A percentile compares a stretch with the other conserved stretches of the same genome.
These are phyloP conservation scores for Macaria liturata DNA, from an alignment of 2,888 invertebrate species.

Conservation along the genomic window DNA sequence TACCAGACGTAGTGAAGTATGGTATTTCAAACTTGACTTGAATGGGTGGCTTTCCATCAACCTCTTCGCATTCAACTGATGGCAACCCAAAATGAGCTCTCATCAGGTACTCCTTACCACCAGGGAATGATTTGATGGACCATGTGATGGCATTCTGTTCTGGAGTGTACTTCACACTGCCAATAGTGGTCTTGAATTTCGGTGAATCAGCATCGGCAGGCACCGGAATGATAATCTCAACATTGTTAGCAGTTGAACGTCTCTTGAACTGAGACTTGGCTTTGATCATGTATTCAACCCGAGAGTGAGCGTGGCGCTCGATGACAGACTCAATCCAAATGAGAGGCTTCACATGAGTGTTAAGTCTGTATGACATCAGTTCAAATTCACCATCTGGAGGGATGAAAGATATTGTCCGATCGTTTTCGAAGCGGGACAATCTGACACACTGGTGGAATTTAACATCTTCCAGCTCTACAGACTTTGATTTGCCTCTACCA, in stretches of 20 bases:
- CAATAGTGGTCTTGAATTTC: slow-evolving; percentile 98
- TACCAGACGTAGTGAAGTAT: slow-evolving; percentile 99
- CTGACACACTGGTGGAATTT: slow-evolving; percentile 99
- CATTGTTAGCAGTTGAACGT: slow-evolving; percentile 98
- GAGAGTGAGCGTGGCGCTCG: slow-evolving; percentile 97
- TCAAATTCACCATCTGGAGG: slow-evolving; percentile 99
- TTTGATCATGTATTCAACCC: slow-evolving; percentile 99
- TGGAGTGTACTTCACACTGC: slow-evolving; percentile 98
- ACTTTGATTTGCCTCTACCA: slow-evolving; percentile 98
- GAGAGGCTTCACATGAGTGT: slow-evolving; percentile 98
- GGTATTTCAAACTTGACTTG: slow-evolving; percentile 99
- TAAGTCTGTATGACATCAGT: slow-evolving; percentile 98
- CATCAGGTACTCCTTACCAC: slow-evolving; percentile 99
- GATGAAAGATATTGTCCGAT: slow-evolving; percentile 98
- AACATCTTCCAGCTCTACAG: slow-evolving; percentile 98
- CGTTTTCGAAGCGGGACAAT: slow-evolving; percentile 98
- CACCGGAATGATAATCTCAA: slow-evolving; percentile 98
- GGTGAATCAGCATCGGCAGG: slow-evolving; percentile 99
- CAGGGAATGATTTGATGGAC: slow-evolving; percentile 98
- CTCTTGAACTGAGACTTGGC: slow-evolving; percentile 99
- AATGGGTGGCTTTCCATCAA: slow-evolving; percentile 98
- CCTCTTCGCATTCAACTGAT: slow-evolving; percentile 96
- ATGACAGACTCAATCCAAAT: slow-evolving; percentile 99
- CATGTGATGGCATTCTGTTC: slow-evolving; percentile 98
- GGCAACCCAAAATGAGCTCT: slow-evolving; percentile 98